These are phyloP conservation scores for Thyatira batis DNA, from an alignment of 2,888 invertebrate genomes.

Conservation along the genomic window DNA sequence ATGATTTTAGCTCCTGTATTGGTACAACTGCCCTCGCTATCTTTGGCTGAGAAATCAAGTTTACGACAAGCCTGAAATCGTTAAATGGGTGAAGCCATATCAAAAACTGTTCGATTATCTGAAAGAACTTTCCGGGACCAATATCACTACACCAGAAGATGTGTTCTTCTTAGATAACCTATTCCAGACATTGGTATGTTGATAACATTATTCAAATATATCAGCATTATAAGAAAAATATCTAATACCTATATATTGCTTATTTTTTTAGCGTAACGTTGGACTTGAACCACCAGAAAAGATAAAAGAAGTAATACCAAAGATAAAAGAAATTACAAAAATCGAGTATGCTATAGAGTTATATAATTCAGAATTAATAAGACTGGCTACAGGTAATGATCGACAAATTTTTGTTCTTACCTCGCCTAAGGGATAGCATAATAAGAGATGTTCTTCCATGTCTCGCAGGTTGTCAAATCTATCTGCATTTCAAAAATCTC, in stretches of 20 bases:
- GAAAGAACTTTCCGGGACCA: slow-evolving; percentile 54
- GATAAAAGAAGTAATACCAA: slow-evolving; percentile 62
- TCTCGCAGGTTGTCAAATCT: too few species aligned
- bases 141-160: slow-evolving; percentile 66
- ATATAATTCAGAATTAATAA: slow-evolving; percentile 58
- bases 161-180: slow-evolving; percentile 75
- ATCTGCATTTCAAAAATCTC: too few species aligned
- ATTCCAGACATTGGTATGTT: slow-evolving; percentile 72
- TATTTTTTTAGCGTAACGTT: slow-evolving; percentile 64
- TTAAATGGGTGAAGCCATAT: slow-evolving; percentile 51
- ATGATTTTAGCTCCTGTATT: slow-evolving; percentile 69
- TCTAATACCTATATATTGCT: neutral
- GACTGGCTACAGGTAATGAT: slow-evolving; percentile 61
- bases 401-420: too few species aligned
- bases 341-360: slow-evolving; percentile 68
- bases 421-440: too few species aligned
- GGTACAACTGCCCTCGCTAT: slow-evolving; percentile 73
- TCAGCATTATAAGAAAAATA: neutral
- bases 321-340: slow-evolving; percentile 72
- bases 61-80: slow-evolving; percentile 55
- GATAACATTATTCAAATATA: neutral
- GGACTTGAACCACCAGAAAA: slow-evolving; percentile 62
- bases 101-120: slow-evolving; percentile 52
- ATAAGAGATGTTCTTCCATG: too few species aligned
- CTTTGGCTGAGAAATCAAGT: slow-evolving; percentile 48